These are phyloP conservation scores for Propsilocerus akamusi DNA, from an alignment of 1,140 invertebrate species.

Conservation along the genomic window DNA sequence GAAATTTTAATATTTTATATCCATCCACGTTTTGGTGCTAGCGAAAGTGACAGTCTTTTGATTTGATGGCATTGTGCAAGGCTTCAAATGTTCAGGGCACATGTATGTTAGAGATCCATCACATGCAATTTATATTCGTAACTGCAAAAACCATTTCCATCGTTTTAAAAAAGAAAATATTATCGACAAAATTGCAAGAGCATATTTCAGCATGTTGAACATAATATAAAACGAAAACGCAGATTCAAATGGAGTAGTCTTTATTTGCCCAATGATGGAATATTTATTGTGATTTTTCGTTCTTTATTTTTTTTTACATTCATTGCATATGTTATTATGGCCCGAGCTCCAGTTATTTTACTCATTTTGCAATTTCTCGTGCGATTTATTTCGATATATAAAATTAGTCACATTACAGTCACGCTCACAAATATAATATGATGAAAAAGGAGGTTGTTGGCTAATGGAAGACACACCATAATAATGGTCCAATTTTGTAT, in stretches of 20 bases:
- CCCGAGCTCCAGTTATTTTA: background rate
- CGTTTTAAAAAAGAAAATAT: too few species aligned
- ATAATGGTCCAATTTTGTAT: conserved; percentile 1
- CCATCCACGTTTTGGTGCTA: background rate
- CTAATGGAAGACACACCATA: background rate
- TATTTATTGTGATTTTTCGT: background rate
- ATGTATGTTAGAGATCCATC: too few species aligned
- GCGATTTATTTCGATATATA: background rate
- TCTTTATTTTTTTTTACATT: background rate
- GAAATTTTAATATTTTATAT: background rate
- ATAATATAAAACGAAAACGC: too few species aligned
- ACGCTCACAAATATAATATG: background rate
- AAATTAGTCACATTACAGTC: conserved; percentile 3
- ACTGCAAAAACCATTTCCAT: too few species aligned
- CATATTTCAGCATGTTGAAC: too few species aligned
- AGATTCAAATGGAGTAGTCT: too few species aligned
- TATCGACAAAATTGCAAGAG: too few species aligned
- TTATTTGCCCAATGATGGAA: background rate
- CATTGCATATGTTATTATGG: conserved; percentile 2
- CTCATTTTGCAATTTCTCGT: background rate
- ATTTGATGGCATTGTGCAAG: too few species aligned
- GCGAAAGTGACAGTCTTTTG: too few species aligned
- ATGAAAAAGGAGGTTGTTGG: background rate
- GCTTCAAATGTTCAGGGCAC: too few species aligned
- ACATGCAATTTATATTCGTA: too few species aligned